Evolutionary conservation across 2,888 invertebrate genomes (phyloP).

Genomic region (Meiosimyza decipiens): DNA sequence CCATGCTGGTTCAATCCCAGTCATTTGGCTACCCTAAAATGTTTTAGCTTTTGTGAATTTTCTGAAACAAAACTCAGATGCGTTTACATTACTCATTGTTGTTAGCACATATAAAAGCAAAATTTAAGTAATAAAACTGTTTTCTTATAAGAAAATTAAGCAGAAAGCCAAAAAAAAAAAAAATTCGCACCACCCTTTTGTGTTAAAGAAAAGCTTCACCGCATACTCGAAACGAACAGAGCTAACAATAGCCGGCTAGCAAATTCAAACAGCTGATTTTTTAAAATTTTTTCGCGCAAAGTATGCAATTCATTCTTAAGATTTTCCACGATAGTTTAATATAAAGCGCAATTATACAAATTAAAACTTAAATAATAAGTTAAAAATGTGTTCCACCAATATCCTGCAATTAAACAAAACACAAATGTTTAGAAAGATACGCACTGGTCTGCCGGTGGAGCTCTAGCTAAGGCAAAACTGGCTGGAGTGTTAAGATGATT

Average conservation of each 20-base stretch:
- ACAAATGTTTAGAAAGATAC: slow-evolving; percentile 70
- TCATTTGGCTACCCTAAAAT: too few relatives aligned
- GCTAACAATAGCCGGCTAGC: not conserved
- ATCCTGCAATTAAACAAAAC: slow-evolving; percentile 70
- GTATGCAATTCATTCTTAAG: not conserved
- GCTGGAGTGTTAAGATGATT: slow-evolving; percentile 72
- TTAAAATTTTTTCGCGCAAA: not conserved
- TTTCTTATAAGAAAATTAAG: not conserved
- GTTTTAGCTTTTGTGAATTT: too few relatives aligned
- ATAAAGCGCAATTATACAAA: not conserved
- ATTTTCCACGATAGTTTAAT: not conserved
- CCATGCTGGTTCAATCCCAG: too few relatives aligned
- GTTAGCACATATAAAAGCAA: not conserved
- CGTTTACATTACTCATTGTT: too few relatives aligned
- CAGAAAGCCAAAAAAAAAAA: too few relatives aligned
- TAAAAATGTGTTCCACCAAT: slow-evolving; percentile 61
- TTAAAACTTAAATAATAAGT: not conserved
- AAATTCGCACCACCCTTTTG: slow-evolving; percentile 6
- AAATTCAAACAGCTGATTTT: slow-evolving; percentile 32
- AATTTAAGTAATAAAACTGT: not conserved
- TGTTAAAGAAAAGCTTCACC: not conserved
- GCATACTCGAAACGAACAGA: slow-evolving; percentile 21
- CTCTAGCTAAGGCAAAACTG: slow-evolving; percentile 70
- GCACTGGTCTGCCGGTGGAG: slow-evolving; percentile 68
- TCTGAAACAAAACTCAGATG: too few relatives aligned